Evolutionary conservation across 2,797 vertebrate genomes (phyloP).

Genomic region (Spinus olivaceus): DNA sequence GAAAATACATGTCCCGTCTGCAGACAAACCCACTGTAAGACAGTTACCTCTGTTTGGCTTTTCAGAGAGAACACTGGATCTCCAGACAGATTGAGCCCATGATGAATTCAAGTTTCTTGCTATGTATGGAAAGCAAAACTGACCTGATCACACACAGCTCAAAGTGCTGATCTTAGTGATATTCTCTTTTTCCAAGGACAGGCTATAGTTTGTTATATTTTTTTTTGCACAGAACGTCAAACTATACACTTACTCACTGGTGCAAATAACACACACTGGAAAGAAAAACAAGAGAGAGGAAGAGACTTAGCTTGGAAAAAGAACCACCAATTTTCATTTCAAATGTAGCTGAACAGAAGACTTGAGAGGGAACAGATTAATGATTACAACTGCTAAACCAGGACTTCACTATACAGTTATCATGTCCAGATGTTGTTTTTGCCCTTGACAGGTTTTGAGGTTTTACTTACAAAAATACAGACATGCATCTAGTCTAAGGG

Average conservation of each 20-base stretch:
- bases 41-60: not conserved
- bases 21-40: not conserved
- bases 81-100: not conserved
- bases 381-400: not conserved
- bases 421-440: not conserved
- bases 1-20: fast-evolving
- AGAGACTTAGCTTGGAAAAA: conserved; percentile 22
- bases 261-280: not conserved
- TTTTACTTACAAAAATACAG: not conserved
- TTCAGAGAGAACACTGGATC: not conserved
- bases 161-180: not conserved
- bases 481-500: not conserved
- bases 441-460: not conserved
- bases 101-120: not conserved
- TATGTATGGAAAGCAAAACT: not conserved
- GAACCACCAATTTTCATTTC: conserved; percentile 11
- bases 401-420: not conserved
- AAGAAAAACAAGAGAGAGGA: conserved; percentile 11
- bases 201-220: not conserved
- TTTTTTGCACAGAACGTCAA: not conserved
- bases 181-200: not conserved
- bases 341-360: conserved; percentile 27
- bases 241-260: not conserved
- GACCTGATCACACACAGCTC: not conserved
- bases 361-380: not conserved